Base-by-base conservation (phyloP, 2,797 vertebrate genomes). In the Heteromormyrus szaboi region DNA sequence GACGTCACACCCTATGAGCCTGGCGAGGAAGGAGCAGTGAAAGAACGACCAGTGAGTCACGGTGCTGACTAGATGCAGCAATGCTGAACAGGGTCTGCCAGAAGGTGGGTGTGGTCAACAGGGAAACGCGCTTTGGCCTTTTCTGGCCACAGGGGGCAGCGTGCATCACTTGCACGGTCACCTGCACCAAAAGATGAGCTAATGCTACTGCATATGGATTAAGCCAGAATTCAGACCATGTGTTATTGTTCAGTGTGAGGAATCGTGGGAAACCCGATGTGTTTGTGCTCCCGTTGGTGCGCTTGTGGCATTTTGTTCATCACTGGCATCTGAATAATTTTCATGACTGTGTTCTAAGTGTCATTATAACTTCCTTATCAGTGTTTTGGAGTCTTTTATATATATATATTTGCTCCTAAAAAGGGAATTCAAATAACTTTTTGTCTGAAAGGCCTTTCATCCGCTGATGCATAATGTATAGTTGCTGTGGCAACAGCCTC, bases 341-440 rank as follows among this genome's bases (percentile, higher is more conserved):
- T 53, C n/a, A 88, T 83, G 22, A 29, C 33, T 65, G 41, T 84
- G 53, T 65, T 48, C 53, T 44, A 19, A 72, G 56, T 17, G 76
- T 68, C 25, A 46, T 72, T 56, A 76, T 85, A 22, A 54, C 76
- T 50, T 59, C n/a, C 50, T 44, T 72, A 51, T 54, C 62, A 22
- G 29, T 56, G 19, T 59, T 46, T 37, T 9, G 56, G 68, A 85
- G 25, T 86, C 12, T 44, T 46, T 53, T 54, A 89, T 86, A 87
- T 92, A 90, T 89, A 29, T 89, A 93, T 91, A 91, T 89, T 89
- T 48, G 86, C 14, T 33, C 41, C 46, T 93, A 89, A 92, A 93
- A 91, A 91, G 91, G 93, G 92, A 93, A 95, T 96, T 94, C 93
- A 94, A 94, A 95, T 93, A 94, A 93, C 92, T 92, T 90, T 88